Conservation (phyloP, 2,797 vertebrate genomes). For the Xenentodon cancila region DNA sequence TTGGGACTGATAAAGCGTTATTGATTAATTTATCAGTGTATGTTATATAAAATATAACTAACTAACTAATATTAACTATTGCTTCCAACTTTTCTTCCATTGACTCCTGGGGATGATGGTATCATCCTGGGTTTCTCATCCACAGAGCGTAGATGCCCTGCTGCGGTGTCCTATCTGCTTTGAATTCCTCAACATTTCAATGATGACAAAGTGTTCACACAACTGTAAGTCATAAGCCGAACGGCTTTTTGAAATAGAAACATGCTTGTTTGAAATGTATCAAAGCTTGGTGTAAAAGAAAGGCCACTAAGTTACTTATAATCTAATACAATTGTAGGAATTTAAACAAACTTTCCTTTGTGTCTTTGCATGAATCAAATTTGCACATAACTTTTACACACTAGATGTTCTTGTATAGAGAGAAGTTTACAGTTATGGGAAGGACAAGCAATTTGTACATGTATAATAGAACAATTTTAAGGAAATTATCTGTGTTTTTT, state of each 20-base stretch:
- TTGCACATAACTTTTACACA: too few relatives aligned
- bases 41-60: too few relatives aligned
- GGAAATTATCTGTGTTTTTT: background rate
- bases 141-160: slow-evolving; percentile 86
- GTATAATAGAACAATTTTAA: background rate
- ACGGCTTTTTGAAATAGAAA: background rate
- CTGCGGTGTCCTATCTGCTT: slow-evolving; percentile 93
- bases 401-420: too few relatives aligned
- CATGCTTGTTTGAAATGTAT: background rate
- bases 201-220: slow-evolving; percentile 95
- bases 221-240: slow-evolving; percentile 87
- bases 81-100: background rate
- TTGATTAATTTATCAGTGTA: too few relatives aligned
- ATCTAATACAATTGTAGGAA: too few relatives aligned
- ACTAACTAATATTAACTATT: too few relatives aligned
- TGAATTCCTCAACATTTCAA: slow-evolving; percentile 88
- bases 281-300: background rate
- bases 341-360: too few relatives aligned
- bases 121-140: slow-evolving; percentile 26
- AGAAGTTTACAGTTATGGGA: too few relatives aligned
- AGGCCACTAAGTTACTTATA: background rate
- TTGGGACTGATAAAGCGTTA: too few relatives aligned
- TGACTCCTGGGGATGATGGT: background rate
- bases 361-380: too few relatives aligned
- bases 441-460: too few relatives aligned